A percentile compares a stretch with the other conserved stretches of the same genome.
Evolutionary conservation across 2,888 invertebrate genomes (phyloP).

Genomic region (Heterodera filipjevi): DNA sequence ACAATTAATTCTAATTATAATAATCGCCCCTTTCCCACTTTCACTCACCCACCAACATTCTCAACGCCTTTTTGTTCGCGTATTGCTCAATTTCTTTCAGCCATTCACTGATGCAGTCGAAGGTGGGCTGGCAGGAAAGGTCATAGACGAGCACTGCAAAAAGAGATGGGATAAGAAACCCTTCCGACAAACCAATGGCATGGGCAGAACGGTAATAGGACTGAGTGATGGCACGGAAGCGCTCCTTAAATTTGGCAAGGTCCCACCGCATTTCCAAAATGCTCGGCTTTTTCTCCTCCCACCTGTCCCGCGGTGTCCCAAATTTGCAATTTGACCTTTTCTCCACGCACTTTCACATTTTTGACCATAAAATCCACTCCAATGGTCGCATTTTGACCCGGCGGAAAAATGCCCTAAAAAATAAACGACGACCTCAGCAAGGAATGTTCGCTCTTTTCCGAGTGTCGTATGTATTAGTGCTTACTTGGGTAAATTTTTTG

Average conservation of each 20-base stretch:
- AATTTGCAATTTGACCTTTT: slow-evolving; percentile 82
- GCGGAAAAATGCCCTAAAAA: slow-evolving; percentile 85
- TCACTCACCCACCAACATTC: slow-evolving; percentile 86
- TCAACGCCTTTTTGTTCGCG: slow-evolving; percentile 88
- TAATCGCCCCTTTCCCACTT: not conserved
- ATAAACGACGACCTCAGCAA: slow-evolving; percentile 1
- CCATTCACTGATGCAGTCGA: slow-evolving; percentile 96
- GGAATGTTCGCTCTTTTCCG: too few relatives aligned
- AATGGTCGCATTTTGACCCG: slow-evolving; percentile 96
- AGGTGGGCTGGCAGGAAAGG: slow-evolving; percentile 94
- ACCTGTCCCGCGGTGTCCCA: slow-evolving; percentile 96
- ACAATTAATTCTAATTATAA: slow-evolving; percentile 38
- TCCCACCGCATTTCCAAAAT: too few relatives aligned
- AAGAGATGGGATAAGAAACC: too few relatives aligned
- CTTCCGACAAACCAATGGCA: slow-evolving; percentile 74
- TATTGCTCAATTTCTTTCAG: slow-evolving; percentile 94
- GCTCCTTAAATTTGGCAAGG: slow-evolving; percentile 46
- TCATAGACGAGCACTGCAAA: slow-evolving; percentile 85
- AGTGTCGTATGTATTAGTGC: too few relatives aligned
- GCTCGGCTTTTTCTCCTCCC: slow-evolving; percentile 10
- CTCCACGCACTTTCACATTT: slow-evolving; percentile 85
- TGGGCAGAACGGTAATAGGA: slow-evolving; percentile 91
- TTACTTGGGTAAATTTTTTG: slow-evolving; percentile 87
- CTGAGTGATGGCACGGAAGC: slow-evolving; percentile 93
- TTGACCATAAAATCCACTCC: slow-evolving; percentile 99